Conservation (phyloP, 2,797 vertebrate genomes). For the Sebastes nivosus region DNA sequence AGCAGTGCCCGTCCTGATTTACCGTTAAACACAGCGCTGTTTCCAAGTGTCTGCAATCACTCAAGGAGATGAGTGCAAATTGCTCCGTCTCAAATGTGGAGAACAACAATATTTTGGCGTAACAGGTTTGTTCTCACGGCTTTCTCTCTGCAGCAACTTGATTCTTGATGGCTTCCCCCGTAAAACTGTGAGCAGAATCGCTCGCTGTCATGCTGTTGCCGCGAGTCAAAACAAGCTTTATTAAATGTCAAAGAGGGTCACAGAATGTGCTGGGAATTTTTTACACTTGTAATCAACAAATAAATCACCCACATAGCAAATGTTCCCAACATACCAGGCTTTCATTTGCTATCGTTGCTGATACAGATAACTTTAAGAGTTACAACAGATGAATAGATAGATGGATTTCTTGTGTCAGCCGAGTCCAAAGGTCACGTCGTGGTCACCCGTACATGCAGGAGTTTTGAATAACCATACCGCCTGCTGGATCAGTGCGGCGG, state of each 20-base stretch:
- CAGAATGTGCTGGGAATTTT: background rate
- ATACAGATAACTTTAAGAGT: background rate
- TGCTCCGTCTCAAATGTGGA: background rate
- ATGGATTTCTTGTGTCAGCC: background rate
- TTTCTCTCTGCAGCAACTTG: background rate
- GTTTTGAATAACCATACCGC: background rate
- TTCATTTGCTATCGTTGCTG: background rate
- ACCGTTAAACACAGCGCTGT: conserved; percentile 4
- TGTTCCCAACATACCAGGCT: background rate
- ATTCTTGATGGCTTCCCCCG: background rate
- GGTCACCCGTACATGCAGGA: background rate
- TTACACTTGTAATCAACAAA: background rate
- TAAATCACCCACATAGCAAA: background rate
- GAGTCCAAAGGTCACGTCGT: conserved; percentile 32
- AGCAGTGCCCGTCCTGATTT: background rate
- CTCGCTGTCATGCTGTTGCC: background rate
- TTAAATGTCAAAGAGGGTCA: background rate
- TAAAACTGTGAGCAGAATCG: background rate
- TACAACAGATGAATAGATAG: background rate
- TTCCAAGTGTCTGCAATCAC: conserved; percentile 16
- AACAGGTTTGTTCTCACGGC: background rate
- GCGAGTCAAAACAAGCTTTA: background rate
- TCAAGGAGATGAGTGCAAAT: background rate
- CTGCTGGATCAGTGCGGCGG: conserved; percentile 4
- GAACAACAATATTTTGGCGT: conserved; percentile 15